Conservation (phyloP, 2,888 invertebrate genomes). For the Cantharis lateralis region DNA sequence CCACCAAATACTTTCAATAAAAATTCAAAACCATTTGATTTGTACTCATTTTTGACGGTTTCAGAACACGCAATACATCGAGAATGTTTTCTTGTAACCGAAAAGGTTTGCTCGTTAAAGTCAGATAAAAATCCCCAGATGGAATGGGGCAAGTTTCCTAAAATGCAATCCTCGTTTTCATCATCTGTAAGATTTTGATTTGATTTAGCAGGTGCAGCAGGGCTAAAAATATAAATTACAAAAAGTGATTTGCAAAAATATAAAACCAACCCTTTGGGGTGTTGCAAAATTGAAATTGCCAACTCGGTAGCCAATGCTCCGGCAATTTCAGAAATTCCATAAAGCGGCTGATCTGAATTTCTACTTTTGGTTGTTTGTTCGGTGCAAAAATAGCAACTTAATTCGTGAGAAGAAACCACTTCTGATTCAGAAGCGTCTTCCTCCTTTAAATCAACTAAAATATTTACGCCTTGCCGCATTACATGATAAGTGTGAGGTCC, state of each 20-base stretch:
- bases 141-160: slow-evolving; percentile 91
- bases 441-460: slow-evolving; percentile 29
- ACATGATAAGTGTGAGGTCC: slow-evolving; percentile 97
- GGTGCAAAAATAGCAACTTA: slow-evolving; percentile 99
- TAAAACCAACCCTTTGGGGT: slow-evolving; percentile 69
- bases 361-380: slow-evolving; percentile 98
- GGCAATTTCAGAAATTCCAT: slow-evolving; percentile 87
- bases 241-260: not conserved
- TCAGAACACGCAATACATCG: slow-evolving; percentile 93
- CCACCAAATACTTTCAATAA: slow-evolving; percentile 79
- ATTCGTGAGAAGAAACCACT: slow-evolving; percentile 69
- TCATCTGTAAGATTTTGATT: slow-evolving; percentile 38
- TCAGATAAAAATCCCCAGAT: slow-evolving; percentile 89
- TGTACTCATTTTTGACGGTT: slow-evolving; percentile 57
- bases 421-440: slow-evolving; percentile 49
- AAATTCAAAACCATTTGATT: slow-evolving; percentile 69
- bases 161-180: slow-evolving; percentile 61
- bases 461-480: slow-evolving; percentile 83
- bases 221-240: slow-evolving; percentile 53
- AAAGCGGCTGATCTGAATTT: slow-evolving; percentile 52
- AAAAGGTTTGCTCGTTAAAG: slow-evolving; percentile 75
- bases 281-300: slow-evolving; percentile 83
- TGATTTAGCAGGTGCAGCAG: slow-evolving; percentile 68
- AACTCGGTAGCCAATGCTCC: slow-evolving; percentile 91
- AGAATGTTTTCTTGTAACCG: slow-evolving; percentile 83